phyloP scores from a whole-genome alignment of 2,888 invertebrate genomes.

The Dolichopus griseipennis region DNA sequence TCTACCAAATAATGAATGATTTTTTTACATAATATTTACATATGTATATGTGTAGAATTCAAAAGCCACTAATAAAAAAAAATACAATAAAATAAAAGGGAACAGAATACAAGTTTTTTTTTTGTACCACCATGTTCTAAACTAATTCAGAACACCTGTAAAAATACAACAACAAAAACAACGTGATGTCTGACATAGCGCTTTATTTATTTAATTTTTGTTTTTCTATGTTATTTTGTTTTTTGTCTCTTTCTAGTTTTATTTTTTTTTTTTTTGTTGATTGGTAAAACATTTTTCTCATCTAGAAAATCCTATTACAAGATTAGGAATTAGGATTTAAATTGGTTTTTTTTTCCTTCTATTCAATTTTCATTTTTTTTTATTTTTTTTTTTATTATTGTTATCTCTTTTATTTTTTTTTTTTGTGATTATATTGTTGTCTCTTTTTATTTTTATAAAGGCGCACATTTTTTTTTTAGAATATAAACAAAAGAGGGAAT shows the following conservation, averaged over 20 bases:
- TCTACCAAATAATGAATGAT: too few species aligned
- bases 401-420: background rate
- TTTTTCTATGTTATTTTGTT: background rate
- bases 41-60: too few species aligned
- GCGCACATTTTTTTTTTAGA: too few species aligned
- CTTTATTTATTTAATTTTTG: background rate
- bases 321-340: conserved; percentile 6
- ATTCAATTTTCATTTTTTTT: background rate
- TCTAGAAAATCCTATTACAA: conserved; percentile 1
- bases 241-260: too few species aligned
- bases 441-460: background rate
- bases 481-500: too few species aligned
- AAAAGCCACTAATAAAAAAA: too few species aligned
- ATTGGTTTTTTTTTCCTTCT: background rate
- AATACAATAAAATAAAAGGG: too few species aligned
- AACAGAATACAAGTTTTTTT: too few species aligned
- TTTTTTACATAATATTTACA: too few species aligned
- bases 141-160: background rate
- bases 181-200: background rate
- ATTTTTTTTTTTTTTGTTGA: background rate
- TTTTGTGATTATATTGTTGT: background rate
- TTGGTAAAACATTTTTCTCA: conserved; percentile 1
- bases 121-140: background rate
- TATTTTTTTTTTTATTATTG: background rate
- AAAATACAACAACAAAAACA: background rate